Evolutionary conservation across 2,797 vertebrate genomes (phyloP).

Genomic region (Halcyon chelicuti): DNA sequence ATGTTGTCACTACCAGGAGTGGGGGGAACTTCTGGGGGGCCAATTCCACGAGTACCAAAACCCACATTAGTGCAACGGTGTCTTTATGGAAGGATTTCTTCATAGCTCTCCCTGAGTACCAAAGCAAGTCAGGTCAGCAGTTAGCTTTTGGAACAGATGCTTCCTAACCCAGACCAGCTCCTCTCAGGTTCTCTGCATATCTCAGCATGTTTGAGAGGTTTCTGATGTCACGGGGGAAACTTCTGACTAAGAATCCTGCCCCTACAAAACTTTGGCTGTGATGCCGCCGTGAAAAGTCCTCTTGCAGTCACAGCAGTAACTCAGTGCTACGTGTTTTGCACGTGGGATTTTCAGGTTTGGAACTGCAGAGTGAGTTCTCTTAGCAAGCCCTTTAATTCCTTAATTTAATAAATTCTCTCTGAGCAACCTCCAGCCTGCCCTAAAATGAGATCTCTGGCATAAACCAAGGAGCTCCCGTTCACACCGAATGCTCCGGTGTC

Average conservation of each 20-base stretch:
- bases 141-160: background rate
- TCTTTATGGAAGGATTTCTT: background rate
- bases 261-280: background rate
- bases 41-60: background rate
- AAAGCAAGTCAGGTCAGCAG: background rate
- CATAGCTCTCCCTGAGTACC: background rate
- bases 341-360: background rate
- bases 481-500: rapidly evolving
- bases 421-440: background rate
- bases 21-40: background rate
- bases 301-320: background rate
- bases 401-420: too few relatives aligned
- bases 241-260: background rate
- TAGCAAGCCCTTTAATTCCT: too few relatives aligned
- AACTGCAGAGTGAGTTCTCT: background rate
- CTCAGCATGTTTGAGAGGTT: background rate
- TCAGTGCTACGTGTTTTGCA: background rate
- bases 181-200: background rate
- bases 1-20: background rate
- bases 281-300: background rate
- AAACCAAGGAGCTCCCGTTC: background rate
- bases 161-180: background rate
- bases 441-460: background rate
- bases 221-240: background rate
- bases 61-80: background rate